Evolutionary conservation across 2,113 vertebrate species (phyloP).

Genomic region (Clinocottus analis): DNA sequence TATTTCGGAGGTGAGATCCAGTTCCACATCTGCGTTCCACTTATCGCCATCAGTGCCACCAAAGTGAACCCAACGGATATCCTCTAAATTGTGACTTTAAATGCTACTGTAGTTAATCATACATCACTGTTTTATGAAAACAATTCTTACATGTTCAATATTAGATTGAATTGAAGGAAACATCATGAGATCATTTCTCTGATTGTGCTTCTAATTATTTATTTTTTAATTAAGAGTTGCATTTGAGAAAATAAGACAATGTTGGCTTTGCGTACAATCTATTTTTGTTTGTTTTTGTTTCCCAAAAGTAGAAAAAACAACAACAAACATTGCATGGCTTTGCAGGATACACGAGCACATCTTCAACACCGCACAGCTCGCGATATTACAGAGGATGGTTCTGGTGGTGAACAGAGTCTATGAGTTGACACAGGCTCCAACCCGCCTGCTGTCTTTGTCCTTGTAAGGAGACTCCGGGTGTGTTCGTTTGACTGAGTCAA

Average conservation of each 20-base stretch:
- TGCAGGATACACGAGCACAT: background rate
- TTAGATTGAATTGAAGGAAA: background rate
- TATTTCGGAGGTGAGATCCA: background rate
- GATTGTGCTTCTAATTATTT: background rate
- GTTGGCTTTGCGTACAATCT: background rate
- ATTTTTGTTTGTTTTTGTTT: conserved; percentile 1
- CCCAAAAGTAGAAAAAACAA: background rate
- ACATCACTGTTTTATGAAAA: background rate
- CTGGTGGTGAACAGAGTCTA: conserved; percentile 49
- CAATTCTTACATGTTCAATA: background rate
- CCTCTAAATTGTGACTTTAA: no score
- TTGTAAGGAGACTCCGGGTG: conserved; percentile 82
- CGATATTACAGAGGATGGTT: conserved; percentile 3
- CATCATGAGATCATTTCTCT: conserved; percentile 7
- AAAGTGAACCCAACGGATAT: background rate
- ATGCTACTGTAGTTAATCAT: background rate
- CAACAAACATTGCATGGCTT: background rate
- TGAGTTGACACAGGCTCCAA: conserved; percentile 63
- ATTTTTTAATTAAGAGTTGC: background rate
- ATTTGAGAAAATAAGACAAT: background rate
- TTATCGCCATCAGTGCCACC: background rate
- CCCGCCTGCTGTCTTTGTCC: conserved; percentile 72
- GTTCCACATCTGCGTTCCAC: background rate
- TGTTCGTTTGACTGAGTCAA: conserved; percentile 66
- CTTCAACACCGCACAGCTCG: conserved; percentile 10